Evolutionary conservation across 1,140 invertebrate genomes (phyloP).

Genomic region (Pristionchus pacificus): DNA sequence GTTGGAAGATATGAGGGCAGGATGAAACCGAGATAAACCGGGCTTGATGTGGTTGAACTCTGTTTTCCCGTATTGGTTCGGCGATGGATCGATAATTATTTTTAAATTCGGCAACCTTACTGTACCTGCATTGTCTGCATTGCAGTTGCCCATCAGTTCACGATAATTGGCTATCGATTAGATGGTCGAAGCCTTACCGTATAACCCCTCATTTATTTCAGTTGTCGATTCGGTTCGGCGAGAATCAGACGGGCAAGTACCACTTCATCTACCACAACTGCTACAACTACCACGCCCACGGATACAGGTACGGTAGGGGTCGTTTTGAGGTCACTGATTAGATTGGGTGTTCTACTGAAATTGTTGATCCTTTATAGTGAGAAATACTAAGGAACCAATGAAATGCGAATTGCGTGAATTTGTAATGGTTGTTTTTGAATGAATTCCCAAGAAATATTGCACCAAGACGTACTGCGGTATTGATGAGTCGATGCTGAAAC

Average conservation of each 20-base stretch:
- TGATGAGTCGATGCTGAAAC: background rate
- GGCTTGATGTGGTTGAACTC: too few species aligned
- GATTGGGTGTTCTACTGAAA: background rate
- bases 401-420: too few species aligned
- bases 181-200: too few species aligned
- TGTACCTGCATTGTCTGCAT: too few species aligned
- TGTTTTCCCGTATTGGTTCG: background rate
- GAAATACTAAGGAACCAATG: too few species aligned
- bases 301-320: constrained; percentile 43
- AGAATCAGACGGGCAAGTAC: constrained; percentile 83
- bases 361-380: too few species aligned
- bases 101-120: too few species aligned
- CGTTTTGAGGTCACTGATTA: background rate
- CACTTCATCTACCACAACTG: constrained; percentile 94
- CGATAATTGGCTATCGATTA: too few species aligned
- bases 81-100: too few species aligned
- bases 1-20: too few species aligned
- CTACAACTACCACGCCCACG: constrained; percentile 67
- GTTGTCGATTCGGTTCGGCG: constrained; percentile 77
- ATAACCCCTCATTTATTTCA: constrained; percentile 55
- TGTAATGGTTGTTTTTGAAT: background rate
- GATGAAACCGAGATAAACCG: too few species aligned
- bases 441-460: background rate
- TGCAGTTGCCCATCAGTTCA: too few species aligned
- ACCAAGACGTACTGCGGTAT: background rate